Percentiles rank a stretch among this genome's conserved stretches.
Evolutionary conservation across 2,888 invertebrate species (phyloP).

Genomic region (Tinea semifulvella): DNA sequence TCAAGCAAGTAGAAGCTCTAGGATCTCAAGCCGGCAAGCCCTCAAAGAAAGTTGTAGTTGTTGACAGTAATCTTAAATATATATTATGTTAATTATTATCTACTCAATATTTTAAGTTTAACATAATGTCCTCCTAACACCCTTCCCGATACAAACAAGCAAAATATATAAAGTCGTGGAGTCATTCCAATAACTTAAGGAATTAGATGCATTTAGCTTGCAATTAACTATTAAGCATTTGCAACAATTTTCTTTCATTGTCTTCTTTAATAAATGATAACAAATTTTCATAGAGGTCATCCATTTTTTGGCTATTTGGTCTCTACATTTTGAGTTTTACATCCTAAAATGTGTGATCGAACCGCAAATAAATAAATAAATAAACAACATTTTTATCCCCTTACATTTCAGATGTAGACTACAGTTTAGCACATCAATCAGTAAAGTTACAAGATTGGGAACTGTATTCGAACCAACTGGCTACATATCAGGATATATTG

Average conservation of each 20-base stretch:
- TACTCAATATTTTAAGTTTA: constrained; percentile 52
- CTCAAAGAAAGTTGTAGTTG: constrained; percentile 76
- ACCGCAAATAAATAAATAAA: too few relatives aligned
- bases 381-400: too few relatives aligned
- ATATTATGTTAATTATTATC: constrained; percentile 24
- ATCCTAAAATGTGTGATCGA: too few relatives aligned
- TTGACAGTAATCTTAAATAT: constrained; percentile 72
- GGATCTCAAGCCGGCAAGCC: constrained; percentile 87
- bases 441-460: constrained; percentile 60
- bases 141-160: constrained; percentile 53
- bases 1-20: constrained; percentile 79
- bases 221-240: constrained; percentile 48
- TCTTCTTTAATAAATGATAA: constrained; percentile 56
- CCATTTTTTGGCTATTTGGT: too few relatives aligned
- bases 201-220: constrained; percentile 51
- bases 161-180: constrained; percentile 32
- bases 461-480: constrained; percentile 55
- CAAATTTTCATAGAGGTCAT: too few relatives aligned
- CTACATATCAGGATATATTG: constrained; percentile 55
- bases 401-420: too few relatives aligned
- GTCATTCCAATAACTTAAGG: constrained; percentile 60
- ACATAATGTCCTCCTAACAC: constrained; percentile 53
- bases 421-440: too few relatives aligned
- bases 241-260: constrained; percentile 62
- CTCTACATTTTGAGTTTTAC: too few relatives aligned